Conservation (phyloP, 2,888 invertebrate species). For the Epicampocera succincta region DNA sequence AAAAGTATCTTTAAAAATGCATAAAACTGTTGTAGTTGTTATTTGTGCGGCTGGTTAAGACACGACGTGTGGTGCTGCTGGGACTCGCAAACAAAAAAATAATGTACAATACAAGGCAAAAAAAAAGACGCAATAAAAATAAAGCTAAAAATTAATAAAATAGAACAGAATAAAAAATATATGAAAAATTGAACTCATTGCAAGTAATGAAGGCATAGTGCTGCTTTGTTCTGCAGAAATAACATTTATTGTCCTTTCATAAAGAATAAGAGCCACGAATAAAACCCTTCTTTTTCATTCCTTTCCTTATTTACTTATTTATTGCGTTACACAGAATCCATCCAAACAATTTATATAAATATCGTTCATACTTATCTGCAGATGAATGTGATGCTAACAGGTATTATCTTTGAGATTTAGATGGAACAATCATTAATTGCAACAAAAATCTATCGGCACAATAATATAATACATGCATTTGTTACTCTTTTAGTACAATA, state of each 20-base stretch:
- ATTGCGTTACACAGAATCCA: conserved; percentile 1
- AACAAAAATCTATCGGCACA: no score
- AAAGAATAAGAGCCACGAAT: conserved; percentile 8
- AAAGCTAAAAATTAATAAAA: not conserved
- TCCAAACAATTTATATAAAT: conserved; percentile 4
- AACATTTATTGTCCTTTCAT: conserved; percentile 19
- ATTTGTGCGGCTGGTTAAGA: conserved; percentile 53
- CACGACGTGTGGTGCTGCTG: conserved; percentile 61
- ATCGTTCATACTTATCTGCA: not conserved
- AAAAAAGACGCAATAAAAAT: not conserved
- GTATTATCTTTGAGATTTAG: no score
- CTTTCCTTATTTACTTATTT: not conserved
- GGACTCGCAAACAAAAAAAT: conserved; percentile 51
- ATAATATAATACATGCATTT: no score
- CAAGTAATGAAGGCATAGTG: conserved; percentile 28
- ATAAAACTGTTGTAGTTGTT: conserved; percentile 26
- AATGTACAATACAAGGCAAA: not conserved
- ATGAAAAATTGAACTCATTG: conserved; percentile 33
- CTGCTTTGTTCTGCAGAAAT: conserved; percentile 28
- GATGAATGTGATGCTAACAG: no score
- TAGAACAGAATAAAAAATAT: conserved; percentile 6
- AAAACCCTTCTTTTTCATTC: not conserved
- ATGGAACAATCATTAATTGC: no score
- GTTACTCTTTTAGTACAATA: no score
- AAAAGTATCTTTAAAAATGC: not conserved